Percentiles rank a stretch among this genome's conserved stretches.
phyloP scores from a whole-genome alignment of 2,888 invertebrate genomes.

The Dicycla oo region DNA sequence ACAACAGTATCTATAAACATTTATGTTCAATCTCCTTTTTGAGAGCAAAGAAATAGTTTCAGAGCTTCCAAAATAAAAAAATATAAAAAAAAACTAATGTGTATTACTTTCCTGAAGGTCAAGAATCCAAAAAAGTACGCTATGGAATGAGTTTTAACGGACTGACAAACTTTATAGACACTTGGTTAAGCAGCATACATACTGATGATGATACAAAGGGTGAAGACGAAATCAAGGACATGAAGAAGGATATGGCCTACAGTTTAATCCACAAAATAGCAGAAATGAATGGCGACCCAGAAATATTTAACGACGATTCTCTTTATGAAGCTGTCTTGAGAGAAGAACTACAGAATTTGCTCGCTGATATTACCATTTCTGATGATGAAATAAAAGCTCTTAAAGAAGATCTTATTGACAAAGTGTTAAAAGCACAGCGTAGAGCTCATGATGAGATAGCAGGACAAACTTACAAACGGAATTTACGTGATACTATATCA shows the following conservation, averaged over 20 bases:
- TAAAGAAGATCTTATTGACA: constrained; percentile 68
- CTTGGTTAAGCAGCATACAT: constrained; percentile 71
- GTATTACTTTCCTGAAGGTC: constrained; percentile 3
- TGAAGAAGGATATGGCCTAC: constrained; percentile 69
- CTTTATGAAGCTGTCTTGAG: constrained; percentile 73
- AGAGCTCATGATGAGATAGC: constrained; percentile 68
- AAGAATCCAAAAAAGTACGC: not conserved
- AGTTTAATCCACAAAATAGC: constrained; percentile 72
- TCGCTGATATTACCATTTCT: constrained; percentile 60
- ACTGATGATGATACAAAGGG: constrained; percentile 46
- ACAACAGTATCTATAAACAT: not conserved
- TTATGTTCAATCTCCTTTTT: not conserved
- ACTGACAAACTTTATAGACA: constrained; percentile 67
- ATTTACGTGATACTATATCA: constrained; percentile 73
- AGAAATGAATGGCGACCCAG: constrained; percentile 75
- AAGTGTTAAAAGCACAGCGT: constrained; percentile 66
- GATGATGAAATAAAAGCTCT: constrained; percentile 57
- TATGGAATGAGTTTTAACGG: constrained; percentile 54
- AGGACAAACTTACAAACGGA: constrained; percentile 73
- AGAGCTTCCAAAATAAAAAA: not conserved
- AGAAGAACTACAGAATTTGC: constrained; percentile 72
- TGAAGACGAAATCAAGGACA: constrained; percentile 59
- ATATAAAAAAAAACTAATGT: not conserved
- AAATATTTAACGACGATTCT: constrained; percentile 72
- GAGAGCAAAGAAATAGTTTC: not conserved